A percentile compares a stretch with the other conserved stretches of the same genome.
Conservation (phyloP, 2,888 invertebrate species). For the Azorinus chamasolen region DNA sequence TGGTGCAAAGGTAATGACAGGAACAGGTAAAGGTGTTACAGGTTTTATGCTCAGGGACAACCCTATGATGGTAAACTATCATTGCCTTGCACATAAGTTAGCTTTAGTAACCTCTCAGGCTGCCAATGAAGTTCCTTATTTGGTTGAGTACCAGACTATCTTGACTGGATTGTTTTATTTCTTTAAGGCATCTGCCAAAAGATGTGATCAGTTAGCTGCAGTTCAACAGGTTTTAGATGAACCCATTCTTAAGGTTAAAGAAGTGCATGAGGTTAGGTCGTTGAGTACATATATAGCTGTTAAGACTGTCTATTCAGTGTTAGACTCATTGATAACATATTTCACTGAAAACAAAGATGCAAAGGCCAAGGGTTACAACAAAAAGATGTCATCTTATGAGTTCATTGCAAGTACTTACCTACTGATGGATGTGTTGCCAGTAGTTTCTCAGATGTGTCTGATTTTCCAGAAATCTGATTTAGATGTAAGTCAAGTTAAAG, state of each 20-base stretch:
- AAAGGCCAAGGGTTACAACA: constrained; percentile 31
- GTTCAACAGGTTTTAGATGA: constrained; percentile 27
- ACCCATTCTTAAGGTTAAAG: constrained; percentile 30
- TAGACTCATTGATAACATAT: constrained; percentile 30
- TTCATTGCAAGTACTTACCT: constrained; percentile 24
- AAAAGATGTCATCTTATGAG: constrained; percentile 31
- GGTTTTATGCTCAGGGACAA: constrained; percentile 21
- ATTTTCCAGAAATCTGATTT: constrained; percentile 23
- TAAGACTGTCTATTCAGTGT: constrained; percentile 29
- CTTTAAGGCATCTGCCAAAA: constrained; percentile 21
- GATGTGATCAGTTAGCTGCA: neutral
- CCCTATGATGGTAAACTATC: constrained; percentile 24
- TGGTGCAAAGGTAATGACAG: constrained; percentile 30
- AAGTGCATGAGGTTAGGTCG: constrained; percentile 42
- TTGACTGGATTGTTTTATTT: constrained; percentile 27
- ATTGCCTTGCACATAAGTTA: constrained; percentile 22
- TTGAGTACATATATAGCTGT: constrained; percentile 28
- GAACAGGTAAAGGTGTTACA: constrained; percentile 21
- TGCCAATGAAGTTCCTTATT: constrained; percentile 12
- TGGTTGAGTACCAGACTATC: constrained; percentile 19
- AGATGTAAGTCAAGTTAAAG: constrained; percentile 22
- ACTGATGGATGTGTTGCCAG: constrained; percentile 23
- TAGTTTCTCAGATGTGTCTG: constrained; percentile 22
- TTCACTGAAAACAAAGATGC: constrained; percentile 27
- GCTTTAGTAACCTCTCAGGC: constrained; percentile 23